Percentiles rank a stretch among this genome's conserved stretches.
These are phyloP conservation scores for Heteromormyrus szaboi DNA, from an alignment of 2,797 vertebrate species.

Conservation along the genomic window DNA sequence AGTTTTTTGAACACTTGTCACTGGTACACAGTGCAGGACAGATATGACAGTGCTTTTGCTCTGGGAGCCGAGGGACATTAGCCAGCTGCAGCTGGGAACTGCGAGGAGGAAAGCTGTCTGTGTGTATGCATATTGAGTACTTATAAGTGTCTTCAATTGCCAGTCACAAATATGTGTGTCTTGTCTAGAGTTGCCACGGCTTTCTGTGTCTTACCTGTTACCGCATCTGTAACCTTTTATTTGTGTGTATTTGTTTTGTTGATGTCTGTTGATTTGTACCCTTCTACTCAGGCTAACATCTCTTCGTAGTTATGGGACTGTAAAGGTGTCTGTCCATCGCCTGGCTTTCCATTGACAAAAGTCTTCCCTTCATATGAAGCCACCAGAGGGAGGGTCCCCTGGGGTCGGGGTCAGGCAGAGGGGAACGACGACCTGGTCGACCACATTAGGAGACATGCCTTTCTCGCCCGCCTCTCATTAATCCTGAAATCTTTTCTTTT, in stretches of 20 bases:
- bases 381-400: constrained; percentile 35
- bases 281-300: constrained; percentile 64
- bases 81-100: constrained; percentile 64
- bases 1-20: constrained; percentile 90
- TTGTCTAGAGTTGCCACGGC: constrained; percentile 44
- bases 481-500: constrained; percentile 87
- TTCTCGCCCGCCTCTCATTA: constrained; percentile 72
- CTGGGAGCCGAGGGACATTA: constrained; percentile 57
- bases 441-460: constrained; percentile 34
- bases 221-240: constrained; percentile 41
- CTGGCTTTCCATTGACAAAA: constrained; percentile 46
- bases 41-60: constrained; percentile 60
- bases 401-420: constrained; percentile 44
- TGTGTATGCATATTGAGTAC: constrained; percentile 50
- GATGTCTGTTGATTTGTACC: constrained; percentile 53
- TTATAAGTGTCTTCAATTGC: constrained; percentile 57
- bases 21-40: constrained; percentile 78
- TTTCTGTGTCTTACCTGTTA: constrained; percentile 19
- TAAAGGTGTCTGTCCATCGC: constrained; percentile 54
- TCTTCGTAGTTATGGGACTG: constrained; percentile 46
- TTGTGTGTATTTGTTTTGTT: constrained; percentile 61
- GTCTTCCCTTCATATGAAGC: constrained; percentile 27
- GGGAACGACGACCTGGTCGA: constrained; percentile 39
- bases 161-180: constrained; percentile 59
- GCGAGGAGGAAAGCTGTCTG: constrained; percentile 47